Percentiles rank a stretch among this genome's conserved stretches.
Evolutionary conservation across 2,797 vertebrate species (phyloP).

Genomic region (Notolepis coatsorum): DNA sequence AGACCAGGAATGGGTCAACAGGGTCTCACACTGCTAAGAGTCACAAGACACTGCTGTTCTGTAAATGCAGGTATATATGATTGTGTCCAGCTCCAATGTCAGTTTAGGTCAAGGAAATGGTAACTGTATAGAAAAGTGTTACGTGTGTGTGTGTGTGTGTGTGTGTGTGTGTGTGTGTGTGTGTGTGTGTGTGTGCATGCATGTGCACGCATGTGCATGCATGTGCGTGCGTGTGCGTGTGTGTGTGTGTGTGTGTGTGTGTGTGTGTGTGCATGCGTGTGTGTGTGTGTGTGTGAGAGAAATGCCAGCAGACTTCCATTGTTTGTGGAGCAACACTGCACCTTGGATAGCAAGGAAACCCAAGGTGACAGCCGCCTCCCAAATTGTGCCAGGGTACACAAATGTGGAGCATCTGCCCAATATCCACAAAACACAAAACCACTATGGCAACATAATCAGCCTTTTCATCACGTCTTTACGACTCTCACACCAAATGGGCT

Average conservation of each 20-base stretch:
- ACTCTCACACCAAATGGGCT: not conserved
- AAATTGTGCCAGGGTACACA: slow-evolving; percentile 36
- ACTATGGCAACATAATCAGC: slow-evolving; percentile 60
- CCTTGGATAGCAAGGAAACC: slow-evolving; percentile 52
- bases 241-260: not conserved
- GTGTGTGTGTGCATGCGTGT: not conserved
- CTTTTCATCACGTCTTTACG: slow-evolving; percentile 31
- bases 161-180: not conserved
- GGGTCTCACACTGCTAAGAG: slow-evolving; percentile 41
- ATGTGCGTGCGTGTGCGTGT: too few relatives aligned
- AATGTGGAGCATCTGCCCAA: slow-evolving; percentile 36
- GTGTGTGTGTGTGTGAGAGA: slow-evolving; percentile 33
- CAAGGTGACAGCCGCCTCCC: slow-evolving; percentile 68
- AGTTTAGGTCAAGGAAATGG: slow-evolving; percentile 33
- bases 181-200: not conserved
- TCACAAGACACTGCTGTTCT: not conserved
- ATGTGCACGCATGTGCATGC: too few relatives aligned
- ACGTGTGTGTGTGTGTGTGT: not conserved
- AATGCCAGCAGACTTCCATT: too few relatives aligned
- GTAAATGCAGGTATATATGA: too few relatives aligned
- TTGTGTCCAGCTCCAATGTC: not conserved
- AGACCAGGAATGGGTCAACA: slow-evolving; percentile 69
- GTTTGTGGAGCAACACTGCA: slow-evolving; percentile 6
- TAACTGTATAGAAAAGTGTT: slow-evolving; percentile 30
- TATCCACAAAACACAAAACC: slow-evolving; percentile 40